phyloP scores from a whole-genome alignment of 2,113 vertebrate genomes.

The Zingel zingel region DNA sequence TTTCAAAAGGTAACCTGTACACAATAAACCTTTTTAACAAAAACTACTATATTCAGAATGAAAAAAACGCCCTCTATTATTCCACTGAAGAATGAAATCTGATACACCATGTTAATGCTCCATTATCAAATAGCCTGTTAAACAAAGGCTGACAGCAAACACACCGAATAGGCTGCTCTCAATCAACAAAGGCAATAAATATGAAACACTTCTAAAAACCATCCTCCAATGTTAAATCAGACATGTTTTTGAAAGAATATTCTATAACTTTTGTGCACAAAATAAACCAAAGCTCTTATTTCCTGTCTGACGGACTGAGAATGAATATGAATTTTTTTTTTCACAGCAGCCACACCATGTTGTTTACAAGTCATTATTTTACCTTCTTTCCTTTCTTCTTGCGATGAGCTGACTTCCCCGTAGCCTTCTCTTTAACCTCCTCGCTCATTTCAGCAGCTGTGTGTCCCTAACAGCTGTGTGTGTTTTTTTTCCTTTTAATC shows the following conservation, averaged over 20 bases:
- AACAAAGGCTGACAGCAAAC: slow-evolving; percentile 20
- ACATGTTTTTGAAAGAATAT: not conserved
- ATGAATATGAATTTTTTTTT: not conserved
- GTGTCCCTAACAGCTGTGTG: slow-evolving; percentile 50
- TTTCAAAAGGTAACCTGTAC: not conserved
- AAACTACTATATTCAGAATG: not conserved
- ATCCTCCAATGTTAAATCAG: not conserved
- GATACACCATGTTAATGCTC: not conserved
- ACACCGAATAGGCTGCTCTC: slow-evolving; percentile 20
- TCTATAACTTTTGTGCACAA: slow-evolving; percentile 8
- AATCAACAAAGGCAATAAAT: slow-evolving; percentile 1
- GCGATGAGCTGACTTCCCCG: slow-evolving; percentile 75
- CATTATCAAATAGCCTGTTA: slow-evolving; percentile 18
- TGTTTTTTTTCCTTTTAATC: slow-evolving; percentile 65
- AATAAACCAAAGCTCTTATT: not conserved
- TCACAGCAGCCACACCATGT: slow-evolving; percentile 44
- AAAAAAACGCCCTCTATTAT: not conserved
- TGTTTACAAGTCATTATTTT: slow-evolving; percentile 69
- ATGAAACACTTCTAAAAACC: not conserved
- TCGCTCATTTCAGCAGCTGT: slow-evolving; percentile 78
- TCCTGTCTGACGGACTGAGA: slow-evolving; percentile 10
- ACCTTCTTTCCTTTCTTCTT: slow-evolving; percentile 85
- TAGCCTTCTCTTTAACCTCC: slow-evolving; percentile 79
- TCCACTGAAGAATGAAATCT: not conserved
- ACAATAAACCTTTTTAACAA: not conserved